Conservation (phyloP, 1,140 invertebrate genomes). For the Tetraneura akinire region DNA sequence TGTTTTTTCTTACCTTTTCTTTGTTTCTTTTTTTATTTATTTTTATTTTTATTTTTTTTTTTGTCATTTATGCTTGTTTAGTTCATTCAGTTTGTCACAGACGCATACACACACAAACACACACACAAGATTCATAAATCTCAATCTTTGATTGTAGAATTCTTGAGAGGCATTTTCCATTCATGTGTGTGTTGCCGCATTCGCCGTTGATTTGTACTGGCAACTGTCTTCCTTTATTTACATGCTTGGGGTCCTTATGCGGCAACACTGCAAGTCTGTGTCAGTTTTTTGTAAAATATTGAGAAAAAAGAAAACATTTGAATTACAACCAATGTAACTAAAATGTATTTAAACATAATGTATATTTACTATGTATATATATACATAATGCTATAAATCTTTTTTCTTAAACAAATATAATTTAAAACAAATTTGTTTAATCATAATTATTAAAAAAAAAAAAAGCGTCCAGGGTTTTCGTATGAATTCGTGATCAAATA, state of each 20-base stretch:
- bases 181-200: not conserved
- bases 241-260: not conserved
- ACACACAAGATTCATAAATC: constrained; percentile 7
- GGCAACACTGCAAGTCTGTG: not conserved
- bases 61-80: constrained; percentile 28
- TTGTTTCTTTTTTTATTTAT: not conserved
- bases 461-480: constrained; percentile 51
- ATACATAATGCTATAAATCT: not conserved
- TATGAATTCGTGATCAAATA: constrained; percentile 51
- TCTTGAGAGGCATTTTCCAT: not conserved
- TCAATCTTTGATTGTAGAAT: not conserved
- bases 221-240: constrained; percentile 39
- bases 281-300: not conserved
- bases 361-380: not conserved
- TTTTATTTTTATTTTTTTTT: not conserved
- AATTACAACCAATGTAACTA: constrained; percentile 15
- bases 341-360: constrained; percentile 16
- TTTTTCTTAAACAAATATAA: constrained; percentile 25
- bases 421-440: constrained; percentile 41
- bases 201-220: not conserved
- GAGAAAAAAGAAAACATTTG: constrained; percentile 22
- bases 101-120: too few relatives aligned
- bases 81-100: constrained; percentile 33
- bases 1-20: constrained; percentile 39
- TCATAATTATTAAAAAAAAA: constrained; percentile 37